These are phyloP conservation scores for Labeo catla DNA, from an alignment of 2,113 vertebrate genomes.

Conservation along the genomic window DNA sequence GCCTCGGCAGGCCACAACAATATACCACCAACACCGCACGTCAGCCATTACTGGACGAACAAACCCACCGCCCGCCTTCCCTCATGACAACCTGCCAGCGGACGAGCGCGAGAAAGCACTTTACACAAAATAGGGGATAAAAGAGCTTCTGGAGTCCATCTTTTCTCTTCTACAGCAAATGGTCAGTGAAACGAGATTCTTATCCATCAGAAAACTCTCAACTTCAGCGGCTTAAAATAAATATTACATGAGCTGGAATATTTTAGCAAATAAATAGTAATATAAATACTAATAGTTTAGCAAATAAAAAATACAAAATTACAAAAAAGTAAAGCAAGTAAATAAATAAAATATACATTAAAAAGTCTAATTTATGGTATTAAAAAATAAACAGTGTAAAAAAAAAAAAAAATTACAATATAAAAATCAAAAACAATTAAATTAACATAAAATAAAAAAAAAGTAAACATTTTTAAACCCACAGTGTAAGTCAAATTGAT, in stretches of 20 bases:
- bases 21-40: constrained; percentile 56
- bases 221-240: neutral
- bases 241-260: neutral
- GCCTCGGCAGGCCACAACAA: constrained; percentile 67
- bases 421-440: too few species aligned
- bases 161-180: neutral
- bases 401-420: too few species aligned
- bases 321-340: too few species aligned
- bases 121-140: neutral
- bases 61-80: constrained; percentile 30
- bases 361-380: too few species aligned
- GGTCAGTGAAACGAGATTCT: neutral
- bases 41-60: constrained; percentile 68
- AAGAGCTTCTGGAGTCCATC: neutral
- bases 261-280: too few species aligned
- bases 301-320: too few species aligned
- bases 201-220: neutral
- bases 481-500: too few species aligned
- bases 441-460: too few species aligned
- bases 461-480: too few species aligned
- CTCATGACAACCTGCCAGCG: neutral
- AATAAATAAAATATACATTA: too few species aligned
- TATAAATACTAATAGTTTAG: too few species aligned
- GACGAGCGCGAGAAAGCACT: neutral
- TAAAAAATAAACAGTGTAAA: too few species aligned